Evolutionary conservation across 2,797 vertebrate genomes (phyloP), one percentile per base, ranked within the genome.

Genomic region (Aeoliscus strigatus): DNA sequence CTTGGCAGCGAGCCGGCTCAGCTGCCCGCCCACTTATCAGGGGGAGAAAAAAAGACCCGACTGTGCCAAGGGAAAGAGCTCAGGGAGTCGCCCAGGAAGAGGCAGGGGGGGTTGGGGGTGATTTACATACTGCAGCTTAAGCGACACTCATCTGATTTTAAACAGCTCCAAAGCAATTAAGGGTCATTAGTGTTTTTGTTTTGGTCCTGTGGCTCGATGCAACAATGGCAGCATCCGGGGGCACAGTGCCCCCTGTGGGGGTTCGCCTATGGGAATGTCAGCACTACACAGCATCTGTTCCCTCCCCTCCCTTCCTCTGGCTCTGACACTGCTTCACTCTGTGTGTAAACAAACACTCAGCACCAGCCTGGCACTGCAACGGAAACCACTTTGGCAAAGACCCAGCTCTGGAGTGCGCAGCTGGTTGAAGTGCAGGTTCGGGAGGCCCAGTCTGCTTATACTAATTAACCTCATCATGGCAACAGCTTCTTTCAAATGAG

Each of bases 131-230:
- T 62, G 65, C 84, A 73, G 65, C 79, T 83, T 59, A 82, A 77
- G 73, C 73, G 71, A 86, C 80, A 84, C 84, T 87, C 86, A 80
- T 87, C 77, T 77, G 73, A 86, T 88, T 83, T 83, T 83, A 87
- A 89, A 87, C 71, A 79, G 85, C 82, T 74, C 54, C 73, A 68
- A 51, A 81, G 81, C 79, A 89, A 90, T 90, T 90, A 89, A 81
- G 83, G 82, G 80, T 86, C 82, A 84, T 87, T 89, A 77, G 74
- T 74, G 70, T 81, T 81, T 89, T 89, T 89, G 85, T 90, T 90
- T 87, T 77, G n/a, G 73, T 63, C 41, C 43, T 53, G 60, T 72
- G 71, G 63, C 66, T 57, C 49, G 28, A 49, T 74, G 73, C 62
- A 53, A 63, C 60, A 64, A 60, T 54, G 59, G 48, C 25, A 47